Evolutionary conservation across 2,113 vertebrate genomes (phyloP), one percentile per base, ranked within the genome.

Genomic region (Osmerus mordax): DNA sequence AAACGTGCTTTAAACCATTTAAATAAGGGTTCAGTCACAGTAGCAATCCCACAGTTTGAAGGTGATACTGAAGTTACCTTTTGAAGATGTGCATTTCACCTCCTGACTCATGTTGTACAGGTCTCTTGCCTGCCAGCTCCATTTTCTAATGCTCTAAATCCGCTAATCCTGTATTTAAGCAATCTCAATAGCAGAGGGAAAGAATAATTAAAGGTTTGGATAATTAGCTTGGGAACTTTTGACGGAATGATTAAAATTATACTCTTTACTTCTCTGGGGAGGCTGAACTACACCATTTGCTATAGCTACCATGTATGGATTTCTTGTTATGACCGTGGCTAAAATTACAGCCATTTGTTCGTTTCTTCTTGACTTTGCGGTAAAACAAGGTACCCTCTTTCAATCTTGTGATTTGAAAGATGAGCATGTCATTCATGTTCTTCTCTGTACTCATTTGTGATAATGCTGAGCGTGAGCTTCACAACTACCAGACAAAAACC

Each of bases 91-190:
- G 23, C 72, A 81, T 77, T 76, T 79, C n/a, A 72, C 77, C 80
- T 53, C 75, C 81, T 86, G 76, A 89, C 85, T 87, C 84, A 85
- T 77, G 83, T 86, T 78, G 82, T 87, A 84, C 82, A 88, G 87
- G 86, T 89, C 89, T 74, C 65, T 23, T 21, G 79, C 54, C 72
- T 92, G 90, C 89, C 90, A 90, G 87, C 84, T 87, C 87, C 76
- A 59, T 67, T 2, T 70, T 84, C 83, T 92, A 91, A 92, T 90
- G 67, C 87, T 85, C 75, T 81, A 87, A 91, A 91, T 91, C 92
- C 90, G 74, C 84, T 92, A 92, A 93, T 92, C 91, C 91, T 85
- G 84, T 85, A 83, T 89, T 89, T 89, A 89, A 88, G 75, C 81
- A 79, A 89, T 90, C 86, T 87, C 85, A 73, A 80, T 82, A 55